Conservation (phyloP, 2,113 vertebrate genomes). For the Varanus komodoensis region DNA sequence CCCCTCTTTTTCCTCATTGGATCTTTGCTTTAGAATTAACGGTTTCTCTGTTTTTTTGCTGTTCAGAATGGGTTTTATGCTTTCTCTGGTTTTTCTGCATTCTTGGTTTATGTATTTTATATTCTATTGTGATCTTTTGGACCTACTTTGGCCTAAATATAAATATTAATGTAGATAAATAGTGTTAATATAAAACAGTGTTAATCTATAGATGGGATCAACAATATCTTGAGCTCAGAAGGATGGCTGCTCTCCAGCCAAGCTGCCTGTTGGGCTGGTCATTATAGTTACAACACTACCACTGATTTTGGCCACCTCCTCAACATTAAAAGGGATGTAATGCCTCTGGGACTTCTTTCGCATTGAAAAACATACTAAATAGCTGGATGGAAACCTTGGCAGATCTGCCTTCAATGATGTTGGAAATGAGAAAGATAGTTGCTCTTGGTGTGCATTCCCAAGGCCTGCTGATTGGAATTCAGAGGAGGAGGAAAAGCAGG, state of each 20-base stretch:
- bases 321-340: neutral
- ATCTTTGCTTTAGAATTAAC: neutral
- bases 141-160: neutral
- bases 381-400: neutral
- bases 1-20: neutral
- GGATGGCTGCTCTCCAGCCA: neutral
- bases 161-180: neutral
- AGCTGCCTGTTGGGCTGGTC: neutral
- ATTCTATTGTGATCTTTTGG: neutral
- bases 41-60: neutral
- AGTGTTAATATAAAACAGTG: neutral
- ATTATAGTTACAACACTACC: neutral
- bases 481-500: no score
- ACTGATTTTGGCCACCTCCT: no score
- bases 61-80: neutral
- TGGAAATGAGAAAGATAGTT: no score
- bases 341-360: neutral
- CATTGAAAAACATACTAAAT: neutral
- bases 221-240: neutral
- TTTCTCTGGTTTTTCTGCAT: neutral
- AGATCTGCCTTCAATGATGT: neutral
- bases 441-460: no score
- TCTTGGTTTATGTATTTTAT: neutral
- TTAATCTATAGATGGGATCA: neutral
- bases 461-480: no score